Conservation (phyloP, 2,888 invertebrate genomes). For the Schizaphis graminum region DNA sequence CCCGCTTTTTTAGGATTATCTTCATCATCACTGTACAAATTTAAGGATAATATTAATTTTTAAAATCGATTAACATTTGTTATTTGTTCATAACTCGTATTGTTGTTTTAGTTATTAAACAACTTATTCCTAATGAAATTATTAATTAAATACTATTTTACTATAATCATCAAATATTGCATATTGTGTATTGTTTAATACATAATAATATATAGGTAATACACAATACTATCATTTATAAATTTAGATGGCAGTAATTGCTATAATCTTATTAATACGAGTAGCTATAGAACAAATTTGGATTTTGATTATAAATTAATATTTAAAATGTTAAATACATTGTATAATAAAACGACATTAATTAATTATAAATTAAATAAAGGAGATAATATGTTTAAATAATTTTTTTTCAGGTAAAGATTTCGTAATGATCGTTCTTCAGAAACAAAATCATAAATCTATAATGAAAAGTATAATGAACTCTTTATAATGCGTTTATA, state of each 20-base stretch:
- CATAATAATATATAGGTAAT: background rate
- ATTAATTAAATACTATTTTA: background rate
- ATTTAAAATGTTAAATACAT: background rate
- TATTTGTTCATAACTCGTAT: background rate
- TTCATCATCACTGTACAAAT: background rate
- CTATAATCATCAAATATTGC: background rate
- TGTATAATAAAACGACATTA: background rate
- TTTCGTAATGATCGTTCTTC: slow-evolving; percentile 92
- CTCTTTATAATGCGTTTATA: background rate
- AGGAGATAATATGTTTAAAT: background rate
- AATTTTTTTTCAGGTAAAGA: slow-evolving; percentile 81
- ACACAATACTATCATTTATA: background rate
- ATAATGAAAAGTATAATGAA: background rate
- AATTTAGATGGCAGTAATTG: background rate
- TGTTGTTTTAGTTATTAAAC: background rate
- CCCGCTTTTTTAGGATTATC: background rate
- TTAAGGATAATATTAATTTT: background rate
- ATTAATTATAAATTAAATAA: background rate
- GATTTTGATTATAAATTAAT: background rate
- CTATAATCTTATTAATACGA: too few species aligned
- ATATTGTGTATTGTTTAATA: background rate
- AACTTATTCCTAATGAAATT: background rate
- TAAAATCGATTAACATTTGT: background rate
- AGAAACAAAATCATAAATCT: slow-evolving; percentile 73
- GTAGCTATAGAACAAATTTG: background rate